Evolutionary conservation across 2,113 vertebrate genomes (phyloP), one percentile per base, ranked within the genome.

Genomic region (Salvator merianae): DNA sequence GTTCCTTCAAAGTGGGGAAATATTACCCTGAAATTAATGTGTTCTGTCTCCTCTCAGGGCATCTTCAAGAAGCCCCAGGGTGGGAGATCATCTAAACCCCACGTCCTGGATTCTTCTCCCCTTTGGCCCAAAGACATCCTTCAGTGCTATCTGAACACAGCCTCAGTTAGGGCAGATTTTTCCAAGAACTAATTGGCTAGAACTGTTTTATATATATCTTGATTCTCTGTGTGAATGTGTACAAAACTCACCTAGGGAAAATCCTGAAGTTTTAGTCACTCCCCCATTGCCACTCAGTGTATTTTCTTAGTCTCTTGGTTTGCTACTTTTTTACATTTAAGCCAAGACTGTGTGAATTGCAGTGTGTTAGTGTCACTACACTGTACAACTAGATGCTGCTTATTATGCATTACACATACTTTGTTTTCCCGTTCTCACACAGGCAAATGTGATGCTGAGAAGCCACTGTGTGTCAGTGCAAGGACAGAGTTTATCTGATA

Each of bases 401-500:
- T 92, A 87, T 85, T 91, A 93, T 94, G 93, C 90, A 78, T 47
- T 83, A 75, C 1, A 89, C 91, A 93, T 86, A 80, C 86, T 5
- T 80, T 91, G 86, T 92, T 96, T 93, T 93, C 81, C 89, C 93
- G 90, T 89, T 89, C 90, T 94, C 75, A 69, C 92, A 88, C 88
- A 90, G 86, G 92, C 94, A 92, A 91, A 89, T 91, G 87, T 94
- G 93, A 94, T 94, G 90, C 93, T 92, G 90, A 93, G 90, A 94
- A 94, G 88, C 93, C 94, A 93, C 94, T 95, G 92, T 92, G 94
- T 96, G 94, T 95, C 96, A 95, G 93, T 84, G 66, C 91, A 94
- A 95, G 94, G 93, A 96, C 94, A 95, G 94, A 95, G 94, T 96
- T 96, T 96, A 94, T 96, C 96, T 95, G 95, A 96, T 95, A 96